Evolutionary conservation across 1,140 invertebrate genomes (phyloP).

Genomic region (Drosophila erecta): DNA sequence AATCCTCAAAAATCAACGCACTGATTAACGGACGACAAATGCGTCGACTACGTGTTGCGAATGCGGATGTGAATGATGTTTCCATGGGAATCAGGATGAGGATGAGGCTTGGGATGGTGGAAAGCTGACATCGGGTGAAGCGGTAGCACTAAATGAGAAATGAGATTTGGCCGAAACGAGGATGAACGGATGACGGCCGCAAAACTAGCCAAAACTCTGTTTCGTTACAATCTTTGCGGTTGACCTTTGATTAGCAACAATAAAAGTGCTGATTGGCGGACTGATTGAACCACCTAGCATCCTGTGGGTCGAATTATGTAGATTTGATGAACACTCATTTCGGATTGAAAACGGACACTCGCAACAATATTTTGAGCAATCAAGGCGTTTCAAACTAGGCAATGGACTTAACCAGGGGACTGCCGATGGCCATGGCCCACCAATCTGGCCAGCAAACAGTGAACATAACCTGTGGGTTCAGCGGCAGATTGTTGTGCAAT

Average conservation of each 20-base stretch:
- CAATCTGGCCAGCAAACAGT: slow-evolving; percentile 38
- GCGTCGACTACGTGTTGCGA: slow-evolving; percentile 62
- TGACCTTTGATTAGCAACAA: slow-evolving; percentile 75
- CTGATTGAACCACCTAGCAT: slow-evolving; percentile 64
- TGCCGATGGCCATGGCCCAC: slow-evolving; percentile 2
- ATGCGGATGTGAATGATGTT: slow-evolving; percentile 42
- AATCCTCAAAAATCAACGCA: slow-evolving; percentile 54
- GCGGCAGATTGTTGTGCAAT: slow-evolving; percentile 58
- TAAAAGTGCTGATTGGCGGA: slow-evolving; percentile 72
- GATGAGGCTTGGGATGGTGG: slow-evolving; percentile 6
- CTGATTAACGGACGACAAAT: slow-evolving; percentile 72
- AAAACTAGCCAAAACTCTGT: slow-evolving; percentile 47
- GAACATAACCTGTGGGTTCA: slow-evolving; percentile 35
- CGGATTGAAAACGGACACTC: slow-evolving; percentile 63
- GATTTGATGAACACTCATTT: slow-evolving; percentile 73
- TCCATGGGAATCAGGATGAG: background rate
- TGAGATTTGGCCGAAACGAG: slow-evolving; percentile 17
- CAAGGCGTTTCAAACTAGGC: slow-evolving; percentile 44
- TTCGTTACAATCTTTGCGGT: slow-evolving; percentile 61
- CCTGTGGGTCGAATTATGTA: slow-evolving; percentile 65
- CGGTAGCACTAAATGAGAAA: slow-evolving; percentile 31
- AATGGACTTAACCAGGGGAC: background rate
- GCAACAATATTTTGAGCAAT: slow-evolving; percentile 62
- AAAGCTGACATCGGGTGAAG: slow-evolving; percentile 3
- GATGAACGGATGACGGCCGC: slow-evolving; percentile 22